These are phyloP conservation scores for Drepanosiphum platanoidis DNA, from an alignment of 2,888 invertebrate genomes.

Conservation along the genomic window DNA sequence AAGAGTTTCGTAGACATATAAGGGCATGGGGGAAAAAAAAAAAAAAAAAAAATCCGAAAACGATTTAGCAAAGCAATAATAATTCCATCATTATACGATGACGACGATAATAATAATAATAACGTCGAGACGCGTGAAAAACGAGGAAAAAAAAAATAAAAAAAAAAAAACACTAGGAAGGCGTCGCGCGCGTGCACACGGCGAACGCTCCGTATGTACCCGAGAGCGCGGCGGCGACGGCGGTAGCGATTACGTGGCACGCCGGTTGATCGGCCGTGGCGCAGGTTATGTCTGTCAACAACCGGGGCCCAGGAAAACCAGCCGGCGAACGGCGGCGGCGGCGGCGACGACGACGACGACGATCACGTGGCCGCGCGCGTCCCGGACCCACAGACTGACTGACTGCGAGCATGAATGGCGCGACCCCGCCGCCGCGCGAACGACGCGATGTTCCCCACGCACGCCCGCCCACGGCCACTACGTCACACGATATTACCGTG, in stretches of 20 bases:
- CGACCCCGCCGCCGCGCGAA: conserved; percentile 7
- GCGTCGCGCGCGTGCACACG: not conserved
- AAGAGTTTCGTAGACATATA: not conserved
- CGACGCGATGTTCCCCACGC: conserved; percentile 24
- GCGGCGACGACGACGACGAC: conserved; percentile 20
- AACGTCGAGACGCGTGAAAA: not conserved
- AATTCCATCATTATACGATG: not conserved
- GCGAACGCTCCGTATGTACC: conserved; percentile 46
- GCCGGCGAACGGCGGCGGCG: conserved; percentile 54
- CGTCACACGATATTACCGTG: conserved; percentile 58
- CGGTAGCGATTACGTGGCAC: conserved; percentile 55
- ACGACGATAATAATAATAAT: not conserved
- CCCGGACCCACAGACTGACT: conserved; percentile 62
- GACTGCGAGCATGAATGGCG: conserved; percentile 61
- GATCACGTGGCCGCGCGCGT: conserved; percentile 62
- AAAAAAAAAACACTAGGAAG: not conserved
- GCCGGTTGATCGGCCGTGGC: conserved; percentile 61
- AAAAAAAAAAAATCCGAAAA: not conserved
- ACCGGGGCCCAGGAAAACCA: conserved; percentile 38
- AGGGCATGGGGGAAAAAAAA: no score
- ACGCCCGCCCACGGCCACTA: conserved; percentile 44
- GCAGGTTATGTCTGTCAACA: conserved; percentile 61
- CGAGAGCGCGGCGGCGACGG: conserved; percentile 21
- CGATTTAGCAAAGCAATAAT: not conserved
- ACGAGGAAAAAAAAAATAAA: not conserved